These are phyloP conservation scores for Thamnophis elegans DNA, from an alignment of 2,797 vertebrate species.

Conservation along the genomic window DNA sequence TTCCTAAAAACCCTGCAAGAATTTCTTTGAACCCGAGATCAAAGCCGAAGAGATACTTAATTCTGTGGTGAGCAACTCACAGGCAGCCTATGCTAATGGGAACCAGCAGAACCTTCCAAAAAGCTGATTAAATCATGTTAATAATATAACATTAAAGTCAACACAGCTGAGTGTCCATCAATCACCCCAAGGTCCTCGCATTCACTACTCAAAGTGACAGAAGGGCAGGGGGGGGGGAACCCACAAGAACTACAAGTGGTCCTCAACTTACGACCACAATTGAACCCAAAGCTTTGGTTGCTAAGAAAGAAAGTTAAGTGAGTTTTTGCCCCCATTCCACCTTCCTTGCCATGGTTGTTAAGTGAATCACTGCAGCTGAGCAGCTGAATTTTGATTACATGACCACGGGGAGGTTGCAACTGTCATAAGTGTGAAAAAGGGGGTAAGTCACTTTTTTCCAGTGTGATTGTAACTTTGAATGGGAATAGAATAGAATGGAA, in stretches of 20 bases:
- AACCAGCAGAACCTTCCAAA: background rate
- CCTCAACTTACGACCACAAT: background rate
- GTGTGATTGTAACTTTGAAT: too few relatives aligned
- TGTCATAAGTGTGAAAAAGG: too few relatives aligned
- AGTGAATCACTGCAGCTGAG: background rate
- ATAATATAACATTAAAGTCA: background rate
- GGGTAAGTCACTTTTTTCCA: too few relatives aligned
- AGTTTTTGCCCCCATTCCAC: background rate
- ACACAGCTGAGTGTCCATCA: background rate
- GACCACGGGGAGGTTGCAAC: too few relatives aligned
- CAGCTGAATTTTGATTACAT: too few relatives aligned
- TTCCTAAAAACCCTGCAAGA: background rate
- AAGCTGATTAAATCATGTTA: background rate
- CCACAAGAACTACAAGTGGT: background rate
- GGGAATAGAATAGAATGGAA: too few relatives aligned
- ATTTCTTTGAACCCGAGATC: background rate
- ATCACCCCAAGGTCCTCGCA: background rate
- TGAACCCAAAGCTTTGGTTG: background rate
- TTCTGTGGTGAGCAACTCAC: background rate
- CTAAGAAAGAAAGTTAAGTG: background rate
- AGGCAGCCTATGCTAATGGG: background rate
- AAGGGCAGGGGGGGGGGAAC: background rate
- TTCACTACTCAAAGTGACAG: background rate
- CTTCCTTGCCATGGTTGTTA: background rate
- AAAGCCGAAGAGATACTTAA: background rate